phyloP scores from a whole-genome alignment of 2,113 vertebrate genomes.

The Astatotilapia flaviijosephi region DNA sequence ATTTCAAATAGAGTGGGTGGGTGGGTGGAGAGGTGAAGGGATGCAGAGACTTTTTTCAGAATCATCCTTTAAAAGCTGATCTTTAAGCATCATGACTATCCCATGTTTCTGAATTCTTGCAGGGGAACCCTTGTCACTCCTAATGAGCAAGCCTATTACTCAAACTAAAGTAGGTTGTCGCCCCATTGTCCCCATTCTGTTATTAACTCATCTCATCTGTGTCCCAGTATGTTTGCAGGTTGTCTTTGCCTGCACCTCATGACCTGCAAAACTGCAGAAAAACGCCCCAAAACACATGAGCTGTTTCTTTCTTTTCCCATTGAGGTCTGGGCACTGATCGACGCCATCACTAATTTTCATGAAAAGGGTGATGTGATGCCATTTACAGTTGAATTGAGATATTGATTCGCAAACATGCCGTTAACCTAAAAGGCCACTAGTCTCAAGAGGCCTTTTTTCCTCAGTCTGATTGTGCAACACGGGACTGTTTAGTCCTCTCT shows the following conservation, averaged over 20 bases:
- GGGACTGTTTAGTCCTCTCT: background rate
- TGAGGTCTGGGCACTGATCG: background rate
- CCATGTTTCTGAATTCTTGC: background rate
- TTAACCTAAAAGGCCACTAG: background rate
- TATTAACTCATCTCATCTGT: background rate
- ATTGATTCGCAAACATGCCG: background rate
- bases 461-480: background rate
- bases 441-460: background rate
- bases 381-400: slow-evolving; percentile 8
- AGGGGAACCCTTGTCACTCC: background rate
- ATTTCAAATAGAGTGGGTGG: background rate
- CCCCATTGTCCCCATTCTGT: background rate
- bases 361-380: background rate
- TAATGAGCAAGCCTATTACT: slow-evolving; percentile 50
- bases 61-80: background rate
- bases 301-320: background rate
- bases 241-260: background rate
- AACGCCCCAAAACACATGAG: background rate
- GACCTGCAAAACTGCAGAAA: background rate
- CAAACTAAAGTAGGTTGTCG: slow-evolving; percentile 39
- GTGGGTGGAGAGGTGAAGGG: rapidly evolving
- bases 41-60: background rate
- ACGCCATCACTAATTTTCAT: background rate
- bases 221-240: background rate
- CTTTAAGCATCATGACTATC: background rate